Evolutionary conservation across 2,113 vertebrate genomes (phyloP).

Genomic region (Romanogobio albipinnatus): DNA sequence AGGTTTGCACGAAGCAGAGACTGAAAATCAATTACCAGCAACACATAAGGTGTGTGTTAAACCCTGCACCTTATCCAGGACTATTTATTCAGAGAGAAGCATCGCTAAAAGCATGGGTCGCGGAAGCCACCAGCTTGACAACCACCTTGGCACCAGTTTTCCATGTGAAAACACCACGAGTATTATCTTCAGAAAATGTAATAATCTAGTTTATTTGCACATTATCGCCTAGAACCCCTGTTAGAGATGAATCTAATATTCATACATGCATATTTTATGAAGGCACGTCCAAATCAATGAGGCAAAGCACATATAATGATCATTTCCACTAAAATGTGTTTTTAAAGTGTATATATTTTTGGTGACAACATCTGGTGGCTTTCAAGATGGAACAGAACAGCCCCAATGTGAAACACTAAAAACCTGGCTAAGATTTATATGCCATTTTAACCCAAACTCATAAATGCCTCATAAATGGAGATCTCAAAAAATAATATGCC

Average conservation of each 20-base stretch:
- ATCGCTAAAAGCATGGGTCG: not conserved
- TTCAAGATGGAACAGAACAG: not conserved
- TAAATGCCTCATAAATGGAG: not conserved
- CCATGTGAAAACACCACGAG: not conserved
- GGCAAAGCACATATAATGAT: not conserved
- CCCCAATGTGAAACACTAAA: not conserved
- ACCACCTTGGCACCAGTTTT: not conserved
- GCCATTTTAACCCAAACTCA: not conserved
- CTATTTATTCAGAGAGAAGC: constrained; percentile 62
- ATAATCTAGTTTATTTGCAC: not conserved
- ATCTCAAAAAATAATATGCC: not conserved
- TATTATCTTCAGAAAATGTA: not conserved
- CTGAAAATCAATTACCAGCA: constrained; percentile 7
- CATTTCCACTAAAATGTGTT: not conserved
- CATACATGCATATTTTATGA: constrained; percentile 48
- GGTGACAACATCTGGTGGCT: not conserved
- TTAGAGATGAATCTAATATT: constrained; percentile 46
- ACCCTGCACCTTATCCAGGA: constrained; percentile 54
- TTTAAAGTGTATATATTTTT: not conserved
- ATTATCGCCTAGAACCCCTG: constrained; percentile 14
- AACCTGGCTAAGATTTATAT: not conserved
- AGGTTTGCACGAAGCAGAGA: constrained; percentile 27
- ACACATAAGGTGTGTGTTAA: not conserved
- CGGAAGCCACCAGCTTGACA: not conserved
- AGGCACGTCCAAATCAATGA: constrained; percentile 6